Conservation (phyloP, 2,113 vertebrate species). For the Ibidorhyncha struthersii region DNA sequence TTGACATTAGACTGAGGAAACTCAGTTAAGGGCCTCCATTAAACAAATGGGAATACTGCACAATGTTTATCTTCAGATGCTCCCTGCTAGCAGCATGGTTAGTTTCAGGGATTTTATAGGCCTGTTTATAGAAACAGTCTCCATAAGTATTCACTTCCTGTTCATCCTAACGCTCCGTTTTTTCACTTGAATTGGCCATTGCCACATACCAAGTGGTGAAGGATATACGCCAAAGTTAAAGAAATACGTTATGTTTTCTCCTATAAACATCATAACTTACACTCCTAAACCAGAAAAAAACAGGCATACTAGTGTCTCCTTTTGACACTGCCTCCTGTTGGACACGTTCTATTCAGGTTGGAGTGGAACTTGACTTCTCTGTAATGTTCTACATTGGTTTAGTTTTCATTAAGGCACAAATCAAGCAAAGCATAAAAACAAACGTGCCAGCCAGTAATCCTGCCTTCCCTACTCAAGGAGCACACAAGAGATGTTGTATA, state of each 20-base stretch:
- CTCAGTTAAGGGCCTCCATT: not conserved
- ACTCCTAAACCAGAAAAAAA: not conserved
- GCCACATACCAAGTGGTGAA: not conserved
- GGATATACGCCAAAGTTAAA: not conserved
- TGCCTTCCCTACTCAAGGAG: not conserved
- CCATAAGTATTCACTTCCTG: not conserved
- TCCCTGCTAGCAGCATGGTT: not conserved
- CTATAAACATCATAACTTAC: not conserved
- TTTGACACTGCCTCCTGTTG: not conserved
- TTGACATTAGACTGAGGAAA: not conserved
- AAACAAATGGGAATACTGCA: not conserved
- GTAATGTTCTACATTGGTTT: not conserved
- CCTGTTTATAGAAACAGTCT: not conserved
- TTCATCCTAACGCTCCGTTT: not conserved
- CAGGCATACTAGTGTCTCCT: not conserved
- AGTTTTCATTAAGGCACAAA: constrained; percentile 41
- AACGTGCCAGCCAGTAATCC: not conserved
- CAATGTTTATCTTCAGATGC: not conserved
- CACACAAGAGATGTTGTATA: not conserved
- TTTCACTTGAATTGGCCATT: not conserved
- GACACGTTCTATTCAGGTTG: not conserved
- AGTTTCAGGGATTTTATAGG: not conserved
- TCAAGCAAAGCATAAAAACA: not conserved
- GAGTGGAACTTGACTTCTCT: not conserved
- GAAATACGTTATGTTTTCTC: not conserved